phyloP scores from a whole-genome alignment of 2,113 vertebrate genomes.

The Prionailurus bengalensis region DNA sequence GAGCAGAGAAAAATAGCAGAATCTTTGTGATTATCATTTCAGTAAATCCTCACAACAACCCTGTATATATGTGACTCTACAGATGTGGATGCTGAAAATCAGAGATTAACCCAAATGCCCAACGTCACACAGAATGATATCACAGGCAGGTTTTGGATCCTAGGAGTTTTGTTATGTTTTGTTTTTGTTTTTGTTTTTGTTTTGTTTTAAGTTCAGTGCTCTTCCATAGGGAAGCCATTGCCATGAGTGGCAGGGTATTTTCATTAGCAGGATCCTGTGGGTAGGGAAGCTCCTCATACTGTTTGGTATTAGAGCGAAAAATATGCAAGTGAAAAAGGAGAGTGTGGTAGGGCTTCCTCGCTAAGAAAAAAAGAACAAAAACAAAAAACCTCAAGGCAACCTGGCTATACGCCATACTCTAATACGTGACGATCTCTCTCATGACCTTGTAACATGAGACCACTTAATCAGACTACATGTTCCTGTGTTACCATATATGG shows the following conservation, averaged over 20 bases:
- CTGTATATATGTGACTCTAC: not conserved
- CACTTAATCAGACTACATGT: no score
- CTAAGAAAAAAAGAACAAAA: no score
- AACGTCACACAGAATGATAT: not conserved
- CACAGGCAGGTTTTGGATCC: not conserved
- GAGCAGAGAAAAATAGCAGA: not conserved
- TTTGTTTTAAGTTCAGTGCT: not conserved
- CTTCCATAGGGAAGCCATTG: not conserved
- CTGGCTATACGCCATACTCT: no score
- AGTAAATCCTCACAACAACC: not conserved
- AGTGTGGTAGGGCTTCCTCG: no score
- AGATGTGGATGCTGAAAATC: not conserved
- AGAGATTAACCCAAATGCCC: not conserved
- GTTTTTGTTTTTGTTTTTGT: not conserved
- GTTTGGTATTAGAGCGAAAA: not conserved
- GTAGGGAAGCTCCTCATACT: not conserved
- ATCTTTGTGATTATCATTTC: not conserved
- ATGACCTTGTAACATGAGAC: no score
- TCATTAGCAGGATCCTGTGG: not conserved
- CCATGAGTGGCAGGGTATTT: not conserved
- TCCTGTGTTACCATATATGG: no score
- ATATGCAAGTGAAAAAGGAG: not conserved
- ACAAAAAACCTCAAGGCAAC: no score
- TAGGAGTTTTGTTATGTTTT: not conserved
- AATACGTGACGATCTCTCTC: no score